Conservation (phyloP, 2,113 vertebrate species). For the Pica pica region DNA sequence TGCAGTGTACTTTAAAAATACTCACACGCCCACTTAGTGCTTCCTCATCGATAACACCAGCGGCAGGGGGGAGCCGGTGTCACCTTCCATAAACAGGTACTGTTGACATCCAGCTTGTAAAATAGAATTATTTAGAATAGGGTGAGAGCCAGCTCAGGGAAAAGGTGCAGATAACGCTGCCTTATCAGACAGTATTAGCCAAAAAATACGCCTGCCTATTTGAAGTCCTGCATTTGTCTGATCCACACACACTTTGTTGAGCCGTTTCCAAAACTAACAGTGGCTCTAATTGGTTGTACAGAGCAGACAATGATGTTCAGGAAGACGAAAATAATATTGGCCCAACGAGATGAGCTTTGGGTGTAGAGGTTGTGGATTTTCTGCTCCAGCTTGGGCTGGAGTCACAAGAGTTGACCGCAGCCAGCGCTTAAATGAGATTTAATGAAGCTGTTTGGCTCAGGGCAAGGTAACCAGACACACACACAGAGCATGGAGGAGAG, state of each 20-base stretch:
- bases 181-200: slow-evolving; percentile 51
- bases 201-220: slow-evolving; percentile 44
- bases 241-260: background rate
- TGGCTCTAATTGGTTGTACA: background rate
- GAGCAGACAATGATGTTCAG: slow-evolving; percentile 19
- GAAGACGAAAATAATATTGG: slow-evolving; percentile 29
- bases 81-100: slow-evolving; percentile 72
- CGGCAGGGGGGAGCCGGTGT: slow-evolving; percentile 25
- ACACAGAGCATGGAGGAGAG: background rate
- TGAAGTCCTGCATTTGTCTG: slow-evolving; percentile 53
- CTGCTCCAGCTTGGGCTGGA: slow-evolving; percentile 31
- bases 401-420: background rate
- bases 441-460: slow-evolving; percentile 31
- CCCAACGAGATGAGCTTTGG: background rate
- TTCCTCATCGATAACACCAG: slow-evolving; percentile 74
- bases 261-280: slow-evolving; percentile 11
- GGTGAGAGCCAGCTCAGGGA: slow-evolving; percentile 28
- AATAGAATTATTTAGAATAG: slow-evolving; percentile 39
- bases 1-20: slow-evolving; percentile 40
- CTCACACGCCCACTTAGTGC: slow-evolving; percentile 68
- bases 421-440: slow-evolving; percentile 5
- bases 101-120: slow-evolving; percentile 60
- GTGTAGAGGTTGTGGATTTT: slow-evolving; percentile 3
- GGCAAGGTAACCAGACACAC: slow-evolving; percentile 22
- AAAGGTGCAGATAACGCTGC: slow-evolving; percentile 30